A percentile compares a stretch with the other conserved stretches of the same genome.
These are phyloP conservation scores for Brachycybe producta DNA, from an alignment of 2,888 invertebrate species.

Conservation along the genomic window DNA sequence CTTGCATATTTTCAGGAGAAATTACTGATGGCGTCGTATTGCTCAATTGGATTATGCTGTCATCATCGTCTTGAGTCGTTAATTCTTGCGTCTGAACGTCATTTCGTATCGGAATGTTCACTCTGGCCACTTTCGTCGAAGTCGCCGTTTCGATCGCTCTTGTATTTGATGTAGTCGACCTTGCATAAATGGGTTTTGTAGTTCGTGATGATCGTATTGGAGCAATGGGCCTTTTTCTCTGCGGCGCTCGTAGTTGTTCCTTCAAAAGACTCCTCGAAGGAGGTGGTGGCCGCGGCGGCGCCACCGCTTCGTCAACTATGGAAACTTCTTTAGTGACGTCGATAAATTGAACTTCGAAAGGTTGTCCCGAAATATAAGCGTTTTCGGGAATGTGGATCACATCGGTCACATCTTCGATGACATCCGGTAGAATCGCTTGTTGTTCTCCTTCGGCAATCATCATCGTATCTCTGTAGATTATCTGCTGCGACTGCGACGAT, in stretches of 20 bases:
- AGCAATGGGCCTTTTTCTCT: too few relatives aligned
- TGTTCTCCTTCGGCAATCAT: background rate
- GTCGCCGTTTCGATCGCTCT: too few relatives aligned
- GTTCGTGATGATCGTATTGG: too few relatives aligned
- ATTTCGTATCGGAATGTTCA: too few relatives aligned
- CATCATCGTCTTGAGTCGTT: background rate
- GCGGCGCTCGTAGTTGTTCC: too few relatives aligned
- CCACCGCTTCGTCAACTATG: background rate
- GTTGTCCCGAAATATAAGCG: background rate
- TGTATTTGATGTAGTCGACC: too few relatives aligned
- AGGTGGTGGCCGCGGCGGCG: background rate
- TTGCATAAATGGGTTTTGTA: too few relatives aligned
- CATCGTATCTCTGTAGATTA: background rate
- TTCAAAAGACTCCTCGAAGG: background rate
- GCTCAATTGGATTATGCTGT: constrained; percentile 13
- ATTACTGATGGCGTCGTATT: constrained; percentile 12
- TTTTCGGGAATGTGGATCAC: constrained; percentile 8
- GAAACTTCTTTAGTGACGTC: background rate
- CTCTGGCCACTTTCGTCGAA: too few relatives aligned
- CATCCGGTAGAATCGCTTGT: constrained; percentile 5
- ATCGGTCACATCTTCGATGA: background rate
- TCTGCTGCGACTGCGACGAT: background rate
- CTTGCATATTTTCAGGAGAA: constrained; percentile 19
- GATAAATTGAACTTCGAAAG: background rate
- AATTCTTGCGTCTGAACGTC: too few relatives aligned